Conservation (phyloP, 1,140 invertebrate species). For the Macrobrachium rosenbergii region DNA sequence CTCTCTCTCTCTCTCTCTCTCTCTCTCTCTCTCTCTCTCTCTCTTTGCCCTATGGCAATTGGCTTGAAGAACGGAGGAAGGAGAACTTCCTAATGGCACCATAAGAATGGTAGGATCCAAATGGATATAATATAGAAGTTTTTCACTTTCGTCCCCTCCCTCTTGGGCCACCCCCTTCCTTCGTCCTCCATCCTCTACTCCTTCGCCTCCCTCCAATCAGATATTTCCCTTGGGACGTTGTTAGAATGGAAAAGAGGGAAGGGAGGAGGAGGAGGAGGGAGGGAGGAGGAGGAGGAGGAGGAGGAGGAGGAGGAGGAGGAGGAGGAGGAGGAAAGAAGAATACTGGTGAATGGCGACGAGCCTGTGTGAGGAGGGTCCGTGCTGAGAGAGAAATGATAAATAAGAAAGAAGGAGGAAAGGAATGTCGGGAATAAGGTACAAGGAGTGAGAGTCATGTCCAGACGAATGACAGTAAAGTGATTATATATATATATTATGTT, state of each 20-base stretch:
- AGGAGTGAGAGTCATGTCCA: background rate
- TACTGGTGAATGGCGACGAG: background rate
- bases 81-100: too few relatives aligned
- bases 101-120: too few relatives aligned
- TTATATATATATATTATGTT: conserved; percentile 4
- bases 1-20: background rate
- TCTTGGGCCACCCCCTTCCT: too few relatives aligned
- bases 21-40: background rate
- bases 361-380: background rate
- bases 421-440: background rate
- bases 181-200: background rate
- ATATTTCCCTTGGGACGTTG: conserved; percentile 14
- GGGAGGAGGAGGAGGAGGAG: background rate
- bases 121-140: too few relatives aligned
- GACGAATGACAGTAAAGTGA: background rate
- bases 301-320: background rate
- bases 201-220: conserved; percentile 18
- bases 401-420: conserved; percentile 13
- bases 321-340: background rate
- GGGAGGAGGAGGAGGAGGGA: background rate
- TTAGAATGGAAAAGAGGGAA: background rate
- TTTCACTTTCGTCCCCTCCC: too few relatives aligned
- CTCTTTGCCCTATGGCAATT: background rate
- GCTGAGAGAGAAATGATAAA: background rate
- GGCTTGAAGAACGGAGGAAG: too few relatives aligned